Evolutionary conservation across 37 sponge, comb jelly and placozoan genomes (phyloP).

Genomic region (Bolinopsis microptera): DNA sequence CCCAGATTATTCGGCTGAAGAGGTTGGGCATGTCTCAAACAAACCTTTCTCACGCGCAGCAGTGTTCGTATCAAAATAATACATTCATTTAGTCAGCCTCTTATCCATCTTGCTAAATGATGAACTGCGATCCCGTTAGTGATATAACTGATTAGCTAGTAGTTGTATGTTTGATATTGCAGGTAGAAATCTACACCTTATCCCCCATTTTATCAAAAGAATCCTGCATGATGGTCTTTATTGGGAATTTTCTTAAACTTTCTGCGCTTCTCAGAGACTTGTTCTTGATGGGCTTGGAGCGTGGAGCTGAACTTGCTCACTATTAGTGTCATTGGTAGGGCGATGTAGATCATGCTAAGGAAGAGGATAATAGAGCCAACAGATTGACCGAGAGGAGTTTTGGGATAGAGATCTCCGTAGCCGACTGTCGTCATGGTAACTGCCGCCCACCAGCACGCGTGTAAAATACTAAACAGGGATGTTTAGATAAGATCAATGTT

Average conservation of each 20-base stretch:
- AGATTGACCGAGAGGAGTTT: neutral
- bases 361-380: neutral
- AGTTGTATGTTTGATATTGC: no score
- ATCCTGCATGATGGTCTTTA: neutral
- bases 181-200: no score
- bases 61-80: neutral
- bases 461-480: neutral
- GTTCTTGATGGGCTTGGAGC: neutral
- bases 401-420: neutral
- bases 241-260: slow-evolving; percentile 20
- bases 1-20: neutral
- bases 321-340: neutral
- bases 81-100: neutral
- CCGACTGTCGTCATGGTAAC: slow-evolving; percentile 25
- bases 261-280: neutral
- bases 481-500: no score
- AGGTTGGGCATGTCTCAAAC: no score
- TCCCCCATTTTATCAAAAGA: neutral
- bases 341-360: slow-evolving; percentile 16
- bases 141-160: no score
- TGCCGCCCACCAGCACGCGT: slow-evolving; percentile 29
- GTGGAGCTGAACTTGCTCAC: slow-evolving; percentile 11
- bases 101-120: no score
- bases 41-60: no score
- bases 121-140: no score